phyloP scores from a whole-genome alignment of 2,888 invertebrate species.

The Myopa tessellatipennis region DNA sequence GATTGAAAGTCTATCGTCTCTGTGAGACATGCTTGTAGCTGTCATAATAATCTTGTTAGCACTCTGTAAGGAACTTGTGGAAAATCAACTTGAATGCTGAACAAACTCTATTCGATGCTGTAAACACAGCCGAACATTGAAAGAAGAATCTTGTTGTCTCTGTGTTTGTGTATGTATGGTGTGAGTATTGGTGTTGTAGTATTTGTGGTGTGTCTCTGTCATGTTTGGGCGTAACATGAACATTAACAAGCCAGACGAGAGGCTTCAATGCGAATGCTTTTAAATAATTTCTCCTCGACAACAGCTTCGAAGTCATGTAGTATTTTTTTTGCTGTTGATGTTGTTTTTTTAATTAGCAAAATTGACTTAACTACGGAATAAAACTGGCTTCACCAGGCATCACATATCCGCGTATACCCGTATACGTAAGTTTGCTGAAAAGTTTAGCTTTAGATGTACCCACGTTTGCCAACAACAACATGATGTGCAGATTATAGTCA shows the following conservation, averaged over 20 bases:
- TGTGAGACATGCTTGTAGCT: constrained; percentile 29
- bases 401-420: too few species aligned
- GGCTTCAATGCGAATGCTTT: constrained; percentile 30
- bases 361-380: background rate
- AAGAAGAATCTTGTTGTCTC: background rate
- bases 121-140: background rate
- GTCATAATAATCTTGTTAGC: constrained; percentile 45
- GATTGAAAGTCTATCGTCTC: background rate
- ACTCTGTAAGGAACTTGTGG: constrained; percentile 36
- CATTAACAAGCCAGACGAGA: constrained; percentile 22
- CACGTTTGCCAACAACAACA: constrained; percentile 1
- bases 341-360: background rate
- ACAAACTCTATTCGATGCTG: constrained; percentile 7
- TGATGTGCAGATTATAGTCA: background rate
- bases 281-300: background rate
- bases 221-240: constrained; percentile 31
- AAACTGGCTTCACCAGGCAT: background rate
- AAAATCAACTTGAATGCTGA: constrained; percentile 29
- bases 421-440: background rate
- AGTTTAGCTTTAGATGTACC: background rate
- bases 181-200: background rate
- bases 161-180: background rate
- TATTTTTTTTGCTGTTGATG: background rate
- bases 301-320: too few species aligned
- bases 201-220: constrained; percentile 29